Evolutionary conservation across 2,888 invertebrate species (phyloP), one percentile per base, ranked within the genome.

Genomic region (Xanthorhoe spadicearia): DNA sequence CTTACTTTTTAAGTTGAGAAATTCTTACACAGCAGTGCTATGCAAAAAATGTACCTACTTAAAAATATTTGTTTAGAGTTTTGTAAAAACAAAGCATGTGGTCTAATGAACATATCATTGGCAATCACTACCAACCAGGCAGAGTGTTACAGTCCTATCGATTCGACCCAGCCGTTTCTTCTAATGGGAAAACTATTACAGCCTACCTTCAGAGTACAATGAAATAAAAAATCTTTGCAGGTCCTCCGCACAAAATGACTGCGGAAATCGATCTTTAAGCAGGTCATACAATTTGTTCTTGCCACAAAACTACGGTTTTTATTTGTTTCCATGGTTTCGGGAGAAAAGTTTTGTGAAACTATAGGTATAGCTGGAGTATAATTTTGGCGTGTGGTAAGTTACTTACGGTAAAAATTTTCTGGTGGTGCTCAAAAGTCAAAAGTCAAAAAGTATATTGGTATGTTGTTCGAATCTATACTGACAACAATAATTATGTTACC

Each of bases 121-220:
- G 38, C 59, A 51, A 59, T 59, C 38, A 43, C 43, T 51, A 51
- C 51, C 51, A 59, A 43, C 51, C 43, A 52, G 52, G 51, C 58
- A 59, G 59, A 62, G 62, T 51, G 32, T 51, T 50, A 49, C 32
- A 32, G 32, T 48, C 35, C 57, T 48, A 48, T 63, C 57, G 79
- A 81, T 82, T 80, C 79, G 79, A 73, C 71, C 73, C 75, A 72
- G 71, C 78, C 76, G 74, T 81, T 77, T 69, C 43, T 69, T 74
- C 71, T 85, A 84, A 86, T 85, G 82, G 81, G 83, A 83, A 83
- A 85, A 82, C 83, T 83, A 85, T 85, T 83, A 83, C 77, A 75
- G 77, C 68, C 73, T 73, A 73, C 62, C 74, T 77, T 72, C 71
- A 69, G 75, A 72, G 76, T 78, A 80, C 79, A 83, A 81, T 79